phyloP scores from a whole-genome alignment of 2,888 invertebrate genomes.

The Hyposoter didymator region DNA sequence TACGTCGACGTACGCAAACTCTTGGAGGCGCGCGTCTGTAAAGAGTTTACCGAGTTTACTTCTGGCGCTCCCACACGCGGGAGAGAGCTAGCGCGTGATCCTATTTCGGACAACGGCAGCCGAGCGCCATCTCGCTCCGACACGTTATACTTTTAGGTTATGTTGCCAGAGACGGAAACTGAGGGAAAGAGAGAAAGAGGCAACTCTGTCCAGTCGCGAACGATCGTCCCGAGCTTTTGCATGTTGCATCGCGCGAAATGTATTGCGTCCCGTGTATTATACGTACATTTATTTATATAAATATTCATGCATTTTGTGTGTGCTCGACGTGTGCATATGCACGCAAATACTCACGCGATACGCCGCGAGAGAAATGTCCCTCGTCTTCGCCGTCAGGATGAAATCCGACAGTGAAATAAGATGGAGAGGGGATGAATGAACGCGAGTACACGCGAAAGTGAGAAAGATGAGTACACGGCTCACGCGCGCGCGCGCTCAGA shows the following conservation, averaged over 20 bases:
- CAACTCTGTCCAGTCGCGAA: conserved; percentile 44
- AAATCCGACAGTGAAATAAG: conserved; percentile 28
- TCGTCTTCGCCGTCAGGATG: conserved; percentile 46
- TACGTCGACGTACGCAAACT: conserved; percentile 16
- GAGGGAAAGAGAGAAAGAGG: conserved; percentile 34
- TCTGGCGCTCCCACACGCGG: conserved; percentile 18
- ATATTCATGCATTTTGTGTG: conserved; percentile 16
- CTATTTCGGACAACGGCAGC: conserved; percentile 65
- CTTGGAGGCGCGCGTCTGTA: conserved; percentile 24
- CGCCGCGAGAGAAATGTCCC: conserved; percentile 58
- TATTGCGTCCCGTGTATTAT: conserved; percentile 19
- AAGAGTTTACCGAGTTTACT: conserved; percentile 52
- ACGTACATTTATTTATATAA: background rate
- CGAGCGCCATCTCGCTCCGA: conserved; percentile 49
- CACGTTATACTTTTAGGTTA: conserved; percentile 45
- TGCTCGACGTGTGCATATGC: background rate
- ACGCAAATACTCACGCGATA: background rate
- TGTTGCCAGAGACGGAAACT: conserved; percentile 39
- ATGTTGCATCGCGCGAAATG: conserved; percentile 52
- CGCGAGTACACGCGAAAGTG: conserved; percentile 74
- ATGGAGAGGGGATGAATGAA: conserved; percentile 78
- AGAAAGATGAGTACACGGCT: conserved; percentile 62
- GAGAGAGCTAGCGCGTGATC: conserved; percentile 46
- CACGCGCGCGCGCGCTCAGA: conserved; percentile 30
- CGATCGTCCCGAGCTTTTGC: conserved; percentile 9